Percentiles rank a stretch among this genome's conserved stretches.
Conservation (phyloP, 2,888 invertebrate genomes). For the Ochropleura plecta region DNA sequence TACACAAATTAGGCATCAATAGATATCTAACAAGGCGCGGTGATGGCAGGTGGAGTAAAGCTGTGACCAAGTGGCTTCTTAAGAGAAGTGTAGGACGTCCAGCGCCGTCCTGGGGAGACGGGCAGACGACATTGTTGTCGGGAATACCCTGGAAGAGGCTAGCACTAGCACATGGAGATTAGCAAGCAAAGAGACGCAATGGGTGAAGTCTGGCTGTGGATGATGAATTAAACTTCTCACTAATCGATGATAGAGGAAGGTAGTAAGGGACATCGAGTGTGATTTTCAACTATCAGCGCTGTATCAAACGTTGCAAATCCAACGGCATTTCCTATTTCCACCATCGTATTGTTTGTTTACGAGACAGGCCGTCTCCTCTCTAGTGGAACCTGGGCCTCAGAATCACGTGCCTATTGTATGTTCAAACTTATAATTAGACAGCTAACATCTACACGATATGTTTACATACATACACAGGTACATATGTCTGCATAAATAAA, state of each 20-base stretch:
- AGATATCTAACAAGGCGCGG: too few species aligned
- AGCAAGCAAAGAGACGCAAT: too few species aligned
- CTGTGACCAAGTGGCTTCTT: too few species aligned
- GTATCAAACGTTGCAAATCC: not conserved
- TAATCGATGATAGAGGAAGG: not conserved
- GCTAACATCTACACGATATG: slow-evolving; percentile 36
- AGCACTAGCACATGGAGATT: too few species aligned
- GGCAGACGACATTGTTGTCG: too few species aligned
- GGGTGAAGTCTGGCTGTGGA: too few species aligned
- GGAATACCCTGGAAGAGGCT: too few species aligned
- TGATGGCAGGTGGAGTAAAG: too few species aligned
- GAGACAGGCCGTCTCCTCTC: not conserved
- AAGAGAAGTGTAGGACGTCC: too few species aligned
- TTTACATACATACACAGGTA: slow-evolving; percentile 50
- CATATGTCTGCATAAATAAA: not conserved
- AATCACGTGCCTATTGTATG: slow-evolving; percentile 13
- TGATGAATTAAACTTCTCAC: not conserved
- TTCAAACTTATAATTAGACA: slow-evolving; percentile 41
- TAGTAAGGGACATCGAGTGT: not conserved
- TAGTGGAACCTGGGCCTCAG: not conserved
- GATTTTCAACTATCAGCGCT: not conserved
- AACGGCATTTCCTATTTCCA: not conserved
- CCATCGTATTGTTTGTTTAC: not conserved
- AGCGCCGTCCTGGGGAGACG: too few species aligned
- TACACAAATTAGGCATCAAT: not conserved